phyloP scores from a whole-genome alignment of 2,888 invertebrate genomes.

The Ellobium chinense region DNA sequence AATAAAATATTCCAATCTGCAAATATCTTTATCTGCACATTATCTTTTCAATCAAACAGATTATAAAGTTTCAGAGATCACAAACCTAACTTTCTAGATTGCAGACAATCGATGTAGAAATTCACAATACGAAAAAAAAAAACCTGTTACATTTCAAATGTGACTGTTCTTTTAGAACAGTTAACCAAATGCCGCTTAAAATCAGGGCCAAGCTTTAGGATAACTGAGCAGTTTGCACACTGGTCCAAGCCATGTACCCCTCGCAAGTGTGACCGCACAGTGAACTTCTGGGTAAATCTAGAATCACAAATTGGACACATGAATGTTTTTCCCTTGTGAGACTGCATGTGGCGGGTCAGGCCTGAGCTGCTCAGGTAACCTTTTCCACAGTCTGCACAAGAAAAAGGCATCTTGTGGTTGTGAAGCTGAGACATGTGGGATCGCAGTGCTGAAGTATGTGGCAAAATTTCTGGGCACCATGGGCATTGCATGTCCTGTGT shows the following conservation, averaged over 20 bases:
- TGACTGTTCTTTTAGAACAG: no score
- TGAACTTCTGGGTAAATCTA: slow-evolving; percentile 28
- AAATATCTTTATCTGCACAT: no score
- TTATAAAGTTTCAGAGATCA: no score
- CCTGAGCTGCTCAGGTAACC: slow-evolving; percentile 39
- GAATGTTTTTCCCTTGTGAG: slow-evolving; percentile 43
- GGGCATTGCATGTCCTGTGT: slow-evolving; percentile 4
- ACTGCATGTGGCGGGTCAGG: slow-evolving; percentile 48
- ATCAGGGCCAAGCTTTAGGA: slow-evolving; percentile 9
- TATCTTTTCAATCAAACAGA: no score
- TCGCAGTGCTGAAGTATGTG: not conserved
- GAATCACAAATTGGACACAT: slow-evolving; percentile 41
- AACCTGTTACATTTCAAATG: not conserved
- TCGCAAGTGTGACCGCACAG: slow-evolving; percentile 23
- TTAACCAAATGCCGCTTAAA: slow-evolving; percentile 29
- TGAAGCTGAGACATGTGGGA: slow-evolving; percentile 12
- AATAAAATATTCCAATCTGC: no score
- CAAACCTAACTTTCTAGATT: no score
- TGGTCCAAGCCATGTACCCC: slow-evolving; percentile 8
- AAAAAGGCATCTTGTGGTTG: slow-evolving; percentile 19
- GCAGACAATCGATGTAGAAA: not conserved
- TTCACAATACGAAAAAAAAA: not conserved
- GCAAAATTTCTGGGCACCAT: slow-evolving; percentile 5
- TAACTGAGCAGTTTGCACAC: slow-evolving; percentile 11
- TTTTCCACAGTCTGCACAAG: slow-evolving; percentile 46